Evolutionary conservation across 92 coral and sea anemone genomes (phyloP), one percentile per base, ranked within the genome.

Genomic region (Siderastrea siderea): DNA sequence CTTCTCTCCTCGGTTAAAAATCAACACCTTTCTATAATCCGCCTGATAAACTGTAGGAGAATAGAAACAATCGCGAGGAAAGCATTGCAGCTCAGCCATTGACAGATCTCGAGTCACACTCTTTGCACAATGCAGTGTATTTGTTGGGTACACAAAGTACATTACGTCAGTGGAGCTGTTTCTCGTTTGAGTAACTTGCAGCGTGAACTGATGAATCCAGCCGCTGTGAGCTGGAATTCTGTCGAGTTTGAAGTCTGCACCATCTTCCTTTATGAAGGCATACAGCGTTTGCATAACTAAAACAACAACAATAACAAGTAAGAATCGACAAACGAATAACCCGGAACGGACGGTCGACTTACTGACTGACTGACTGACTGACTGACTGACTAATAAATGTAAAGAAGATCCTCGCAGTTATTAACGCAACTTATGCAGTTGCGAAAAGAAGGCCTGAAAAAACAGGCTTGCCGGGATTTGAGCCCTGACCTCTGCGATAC

Each of bases 131-230:
- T 77, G 65, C 3, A 15, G 66, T 66, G 67, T 5, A 6, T 75
- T 49, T 51, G 43, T 67, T 3, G 95, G 91, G 69, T 86, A 89
- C 57, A 82, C 66, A 75, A 85, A 93, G 80, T 89, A 93, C 68
- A 93, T 55, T 13, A 67, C 80, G 50, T 93, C 91, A 47, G 50
- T 46, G 7, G 93, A 64, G 57, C 47, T 79, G 77, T 44, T 86
- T 49, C 78, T 51, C 1, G 93, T 90, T 71, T 93, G 95, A 9
- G 52, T 55, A 17, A 76, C 88, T 50, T 50, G 54, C 57, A 93
- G 48, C 9, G 93, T 85, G 88, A 93, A 93, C 64, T 93, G 93
- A 67, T 93, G 78, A n/a, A 76, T 83, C 95, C 95, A 93, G 12
- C 84, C 88, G 55, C 79, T 79, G 59, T 82, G 65, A 47, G 84